phyloP scores from a whole-genome alignment of 1,140 invertebrate genomes.

The Mamestra configurata region DNA sequence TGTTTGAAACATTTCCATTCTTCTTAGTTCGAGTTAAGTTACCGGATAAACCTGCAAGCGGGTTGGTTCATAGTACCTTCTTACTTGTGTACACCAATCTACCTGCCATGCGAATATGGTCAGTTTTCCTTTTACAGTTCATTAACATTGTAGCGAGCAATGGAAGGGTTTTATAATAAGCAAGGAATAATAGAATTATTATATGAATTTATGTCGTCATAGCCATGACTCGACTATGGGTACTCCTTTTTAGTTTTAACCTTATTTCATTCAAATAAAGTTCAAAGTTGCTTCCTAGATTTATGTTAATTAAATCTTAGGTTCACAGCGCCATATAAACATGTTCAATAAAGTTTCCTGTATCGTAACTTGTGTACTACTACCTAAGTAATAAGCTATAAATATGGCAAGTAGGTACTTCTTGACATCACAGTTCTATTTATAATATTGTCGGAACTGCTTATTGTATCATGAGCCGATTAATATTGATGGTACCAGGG shows the following conservation, averaged over 20 bases:
- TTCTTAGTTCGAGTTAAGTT: no score
- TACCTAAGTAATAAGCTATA: conserved; percentile 15
- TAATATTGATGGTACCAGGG: conserved; percentile 52
- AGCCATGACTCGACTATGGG: background rate
- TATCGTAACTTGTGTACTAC: background rate
- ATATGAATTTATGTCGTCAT: background rate
- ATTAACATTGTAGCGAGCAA: background rate
- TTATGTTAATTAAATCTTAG: background rate
- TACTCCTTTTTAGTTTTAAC: background rate
- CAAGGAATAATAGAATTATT: no score
- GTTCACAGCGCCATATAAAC: background rate
- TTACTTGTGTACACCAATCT: background rate
- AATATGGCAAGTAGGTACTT: background rate
- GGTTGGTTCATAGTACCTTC: background rate
- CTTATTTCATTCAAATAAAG: background rate
- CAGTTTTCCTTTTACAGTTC: background rate
- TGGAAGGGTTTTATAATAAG: no score
- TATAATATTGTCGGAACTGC: background rate
- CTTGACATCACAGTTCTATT: conserved; percentile 3
- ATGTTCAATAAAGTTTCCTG: conserved; percentile 15
- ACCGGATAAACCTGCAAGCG: no score
- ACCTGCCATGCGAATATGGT: background rate
- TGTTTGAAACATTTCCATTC: no score
- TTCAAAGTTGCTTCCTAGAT: background rate
- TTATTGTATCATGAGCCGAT: background rate